Percentiles rank a stretch among this genome's conserved stretches.
phyloP scores from a whole-genome alignment of 2,113 vertebrate genomes.

The Maccullochella peelii region DNA sequence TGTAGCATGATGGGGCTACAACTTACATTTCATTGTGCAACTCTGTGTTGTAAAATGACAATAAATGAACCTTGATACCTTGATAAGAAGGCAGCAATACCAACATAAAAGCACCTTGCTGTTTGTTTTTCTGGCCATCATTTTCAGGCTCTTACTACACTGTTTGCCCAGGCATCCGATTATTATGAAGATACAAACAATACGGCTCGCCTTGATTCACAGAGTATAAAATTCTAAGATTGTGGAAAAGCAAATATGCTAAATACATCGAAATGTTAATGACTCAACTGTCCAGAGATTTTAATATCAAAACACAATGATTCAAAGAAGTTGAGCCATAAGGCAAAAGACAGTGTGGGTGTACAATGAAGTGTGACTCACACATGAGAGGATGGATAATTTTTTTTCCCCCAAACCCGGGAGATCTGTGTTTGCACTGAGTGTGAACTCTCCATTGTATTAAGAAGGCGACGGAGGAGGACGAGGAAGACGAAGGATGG shows the following conservation, averaged over 20 bases:
- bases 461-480: background rate
- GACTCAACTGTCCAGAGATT: constrained; percentile 15
- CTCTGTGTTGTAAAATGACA: too few relatives aligned
- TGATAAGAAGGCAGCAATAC: background rate
- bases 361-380: constrained; percentile 49
- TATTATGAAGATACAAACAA: background rate
- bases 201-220: background rate
- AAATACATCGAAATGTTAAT: constrained; percentile 17
- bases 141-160: background rate
- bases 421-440: constrained; percentile 38
- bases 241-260: constrained; percentile 3
- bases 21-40: too few relatives aligned
- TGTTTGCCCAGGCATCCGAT: background rate
- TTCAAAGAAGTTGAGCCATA: constrained; percentile 33
- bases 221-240: background rate
- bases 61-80: too few relatives aligned
- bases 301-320: constrained; percentile 34
- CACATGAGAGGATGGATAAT: constrained; percentile 24
- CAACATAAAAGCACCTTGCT: background rate
- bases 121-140: background rate
- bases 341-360: constrained; percentile 45
- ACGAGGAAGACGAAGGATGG: constrained; percentile 7
- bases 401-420: background rate
- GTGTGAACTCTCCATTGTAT: constrained; percentile 5
- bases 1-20: too few relatives aligned